These are phyloP conservation scores for Melanostigma gelatinosum DNA, from an alignment of 2,113 vertebrate genomes.

Conservation along the genomic window DNA sequence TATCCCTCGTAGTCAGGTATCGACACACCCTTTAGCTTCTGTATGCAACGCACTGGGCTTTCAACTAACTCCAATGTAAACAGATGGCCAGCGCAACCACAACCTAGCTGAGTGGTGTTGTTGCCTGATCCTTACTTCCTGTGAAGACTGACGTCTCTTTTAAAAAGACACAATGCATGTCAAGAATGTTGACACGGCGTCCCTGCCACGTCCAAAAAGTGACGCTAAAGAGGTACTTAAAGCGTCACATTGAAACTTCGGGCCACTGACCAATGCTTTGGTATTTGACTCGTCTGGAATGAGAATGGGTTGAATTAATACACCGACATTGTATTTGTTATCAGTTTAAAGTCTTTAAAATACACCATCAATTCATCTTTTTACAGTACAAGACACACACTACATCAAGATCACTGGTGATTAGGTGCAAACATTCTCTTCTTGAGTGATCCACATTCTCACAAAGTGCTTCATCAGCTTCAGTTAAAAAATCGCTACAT, in stretches of 20 bases:
- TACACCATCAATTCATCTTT: neutral
- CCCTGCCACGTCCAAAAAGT: neutral
- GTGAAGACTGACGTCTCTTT: neutral
- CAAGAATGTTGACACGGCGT: neutral
- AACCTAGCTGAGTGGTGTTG: neutral
- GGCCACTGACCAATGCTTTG: neutral
- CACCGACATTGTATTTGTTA: neutral
- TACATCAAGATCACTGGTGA: neutral
- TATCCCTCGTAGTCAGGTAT: no score
- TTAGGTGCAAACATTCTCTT: neutral
- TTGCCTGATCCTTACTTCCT: neutral
- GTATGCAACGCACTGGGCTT: neutral
- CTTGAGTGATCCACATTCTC: neutral
- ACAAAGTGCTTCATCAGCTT: neutral
- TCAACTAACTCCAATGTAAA: neutral
- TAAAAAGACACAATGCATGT: neutral
- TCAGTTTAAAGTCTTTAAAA: neutral
- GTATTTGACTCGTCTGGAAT: neutral
- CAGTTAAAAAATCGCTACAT: conserved; percentile 4
- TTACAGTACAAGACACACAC: neutral
- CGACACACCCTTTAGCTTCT: neutral
- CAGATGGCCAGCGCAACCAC: neutral
- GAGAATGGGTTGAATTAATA: neutral
- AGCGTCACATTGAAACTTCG: neutral
- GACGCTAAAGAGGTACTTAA: neutral